Percentiles rank a stretch among this genome's conserved stretches.
Evolutionary conservation across 2,888 invertebrate genomes (phyloP).

Genomic region (Lepidocyrtinus sp.): DNA sequence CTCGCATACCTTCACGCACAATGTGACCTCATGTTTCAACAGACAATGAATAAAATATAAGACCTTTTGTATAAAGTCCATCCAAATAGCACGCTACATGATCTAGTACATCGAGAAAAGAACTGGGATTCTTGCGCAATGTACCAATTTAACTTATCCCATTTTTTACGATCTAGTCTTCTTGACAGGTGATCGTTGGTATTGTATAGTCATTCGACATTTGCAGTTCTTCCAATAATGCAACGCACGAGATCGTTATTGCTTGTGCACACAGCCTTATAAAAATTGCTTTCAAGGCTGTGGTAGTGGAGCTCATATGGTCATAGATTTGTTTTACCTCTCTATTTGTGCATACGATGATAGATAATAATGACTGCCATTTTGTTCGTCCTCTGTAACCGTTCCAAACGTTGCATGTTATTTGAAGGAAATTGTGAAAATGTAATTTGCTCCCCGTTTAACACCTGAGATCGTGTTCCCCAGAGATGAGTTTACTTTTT

Average conservation of each 20-base stretch:
- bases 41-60: too few relatives aligned
- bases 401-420: constrained; percentile 51
- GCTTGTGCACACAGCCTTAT: neutral
- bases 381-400: constrained; percentile 28
- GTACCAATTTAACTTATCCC: neutral
- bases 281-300: neutral
- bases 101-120: neutral
- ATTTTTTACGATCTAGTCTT: neutral
- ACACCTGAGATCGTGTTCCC: constrained; percentile 69
- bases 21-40: too few relatives aligned
- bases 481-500: constrained; percentile 64
- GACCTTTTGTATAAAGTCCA: too few relatives aligned
- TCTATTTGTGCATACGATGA: constrained; percentile 16
- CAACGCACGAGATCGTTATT: neutral
- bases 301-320: constrained; percentile 2
- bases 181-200: constrained; percentile 42
- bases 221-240: neutral
- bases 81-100: too few relatives aligned
- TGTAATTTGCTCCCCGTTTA: constrained; percentile 69
- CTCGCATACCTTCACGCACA: too few relatives aligned
- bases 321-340: constrained; percentile 13
- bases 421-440: constrained; percentile 67
- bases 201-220: constrained; percentile 13
- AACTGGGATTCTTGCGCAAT: constrained; percentile 3
- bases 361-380: constrained; percentile 33